These are phyloP conservation scores for Caerostris extrusa DNA, from an alignment of 1,140 invertebrate species.

Conservation along the genomic window DNA sequence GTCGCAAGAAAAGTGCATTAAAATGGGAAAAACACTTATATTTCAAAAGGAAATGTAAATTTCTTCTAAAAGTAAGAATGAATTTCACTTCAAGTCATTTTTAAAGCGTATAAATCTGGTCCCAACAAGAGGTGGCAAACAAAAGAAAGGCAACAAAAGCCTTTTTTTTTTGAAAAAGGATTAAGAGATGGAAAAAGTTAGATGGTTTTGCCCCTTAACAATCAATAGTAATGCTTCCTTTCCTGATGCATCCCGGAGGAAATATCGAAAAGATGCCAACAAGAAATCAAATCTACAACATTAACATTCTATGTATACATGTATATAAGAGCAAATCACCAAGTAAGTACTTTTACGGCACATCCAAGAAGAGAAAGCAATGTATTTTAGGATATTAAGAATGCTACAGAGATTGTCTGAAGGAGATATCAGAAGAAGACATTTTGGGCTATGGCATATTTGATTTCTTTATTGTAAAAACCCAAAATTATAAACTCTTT, in stretches of 20 bases:
- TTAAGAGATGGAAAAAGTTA: not conserved
- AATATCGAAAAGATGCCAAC: slow-evolving; percentile 17
- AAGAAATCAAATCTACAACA: not conserved
- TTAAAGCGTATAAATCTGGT: not conserved
- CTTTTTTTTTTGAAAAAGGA: slow-evolving; percentile 25
- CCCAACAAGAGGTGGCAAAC: not conserved
- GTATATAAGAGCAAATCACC: not conserved
- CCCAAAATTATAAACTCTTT: too few species aligned
- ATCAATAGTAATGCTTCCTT: not conserved
- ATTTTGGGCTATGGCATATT: too few species aligned
- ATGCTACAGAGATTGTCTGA: too few species aligned
- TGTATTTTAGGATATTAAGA: too few species aligned
- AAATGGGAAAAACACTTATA: not conserved
- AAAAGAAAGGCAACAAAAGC: not conserved
- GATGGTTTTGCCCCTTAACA: not conserved
- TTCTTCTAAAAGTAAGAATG: not conserved
- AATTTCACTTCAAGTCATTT: not conserved
- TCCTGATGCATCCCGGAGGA: slow-evolving; percentile 4
- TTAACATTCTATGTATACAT: not conserved
- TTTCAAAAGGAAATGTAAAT: not conserved
- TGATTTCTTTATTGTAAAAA: too few species aligned
- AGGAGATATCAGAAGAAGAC: too few species aligned
- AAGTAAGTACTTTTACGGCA: too few species aligned
- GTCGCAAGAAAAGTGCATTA: too few species aligned
- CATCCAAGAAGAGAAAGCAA: too few species aligned